A percentile compares a stretch with the other conserved stretches of the same genome.
Evolutionary conservation across 2,888 invertebrate genomes (phyloP).

Genomic region (Xanthia icteritia): DNA sequence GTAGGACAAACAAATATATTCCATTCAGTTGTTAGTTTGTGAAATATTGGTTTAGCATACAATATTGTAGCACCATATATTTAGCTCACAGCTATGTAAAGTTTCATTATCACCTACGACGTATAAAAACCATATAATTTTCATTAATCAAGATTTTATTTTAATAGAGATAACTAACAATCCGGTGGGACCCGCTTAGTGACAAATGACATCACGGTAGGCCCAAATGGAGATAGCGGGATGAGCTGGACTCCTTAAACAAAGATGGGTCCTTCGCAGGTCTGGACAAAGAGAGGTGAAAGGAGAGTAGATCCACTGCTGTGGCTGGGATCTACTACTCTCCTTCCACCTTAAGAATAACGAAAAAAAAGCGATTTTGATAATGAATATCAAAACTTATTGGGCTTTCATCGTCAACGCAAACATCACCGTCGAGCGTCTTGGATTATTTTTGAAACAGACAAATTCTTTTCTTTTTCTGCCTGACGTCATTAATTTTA

Average conservation of each 20-base stretch:
- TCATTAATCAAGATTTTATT: neutral
- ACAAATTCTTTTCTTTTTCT: neutral
- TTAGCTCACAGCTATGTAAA: neutral
- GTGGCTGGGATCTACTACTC: neutral
- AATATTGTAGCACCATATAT: neutral
- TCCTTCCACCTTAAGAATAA: neutral
- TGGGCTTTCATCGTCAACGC: neutral
- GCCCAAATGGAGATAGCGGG: neutral
- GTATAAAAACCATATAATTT: neutral
- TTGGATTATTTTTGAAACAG: neutral
- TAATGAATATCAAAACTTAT: neutral
- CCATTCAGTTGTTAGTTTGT: conserved; percentile 35
- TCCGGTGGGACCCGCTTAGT: neutral
- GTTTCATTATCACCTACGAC: neutral
- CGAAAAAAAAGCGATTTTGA: neutral
- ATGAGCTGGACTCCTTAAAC: neutral
- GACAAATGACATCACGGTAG: neutral
- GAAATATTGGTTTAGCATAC: conserved; percentile 1
- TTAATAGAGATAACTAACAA: neutral
- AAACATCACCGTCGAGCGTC: neutral
- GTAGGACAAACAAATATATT: conserved; percentile 42
- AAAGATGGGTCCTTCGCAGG: too few relatives aligned
- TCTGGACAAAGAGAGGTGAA: too few relatives aligned
- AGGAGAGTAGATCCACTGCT: neutral
- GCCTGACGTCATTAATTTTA: conserved; percentile 1